Percentiles rank a stretch among this genome's conserved stretches.
phyloP scores from a whole-genome alignment of 2,888 invertebrate species.

The Stenodera caucasica region DNA sequence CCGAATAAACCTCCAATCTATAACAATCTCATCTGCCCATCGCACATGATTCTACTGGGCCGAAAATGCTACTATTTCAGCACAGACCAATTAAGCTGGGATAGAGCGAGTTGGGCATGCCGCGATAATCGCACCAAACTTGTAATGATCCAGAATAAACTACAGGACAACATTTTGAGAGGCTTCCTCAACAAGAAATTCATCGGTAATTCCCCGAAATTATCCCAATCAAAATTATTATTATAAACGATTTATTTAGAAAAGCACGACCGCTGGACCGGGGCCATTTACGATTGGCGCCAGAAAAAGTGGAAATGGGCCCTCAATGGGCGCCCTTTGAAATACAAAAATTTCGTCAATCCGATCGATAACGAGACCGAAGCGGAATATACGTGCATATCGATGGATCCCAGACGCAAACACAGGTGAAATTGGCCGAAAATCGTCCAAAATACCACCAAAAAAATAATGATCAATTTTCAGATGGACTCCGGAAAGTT shows the following conservation, averaged over 20 bases:
- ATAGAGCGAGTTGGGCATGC: constrained; percentile 46
- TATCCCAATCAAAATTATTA: background rate
- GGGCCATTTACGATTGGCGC: constrained; percentile 70
- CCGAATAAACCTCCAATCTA: constrained; percentile 13
- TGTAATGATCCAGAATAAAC: constrained; percentile 39
- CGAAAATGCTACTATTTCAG: constrained; percentile 48
- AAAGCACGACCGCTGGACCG: constrained; percentile 61
- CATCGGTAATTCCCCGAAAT: constrained; percentile 33
- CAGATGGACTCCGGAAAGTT: constrained; percentile 67
- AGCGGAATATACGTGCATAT: constrained; percentile 59
- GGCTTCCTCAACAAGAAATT: constrained; percentile 42
- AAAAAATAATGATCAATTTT: constrained; percentile 27
- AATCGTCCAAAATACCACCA: background rate
- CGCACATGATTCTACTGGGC: constrained; percentile 43
- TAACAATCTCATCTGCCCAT: constrained; percentile 39
- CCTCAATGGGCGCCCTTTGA: constrained; percentile 67
- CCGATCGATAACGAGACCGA: constrained; percentile 57
- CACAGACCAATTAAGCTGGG: constrained; percentile 40
- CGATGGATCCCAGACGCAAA: constrained; percentile 64
- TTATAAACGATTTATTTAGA: constrained; percentile 38
- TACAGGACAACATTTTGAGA: constrained; percentile 41
- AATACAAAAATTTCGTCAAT: constrained; percentile 70
- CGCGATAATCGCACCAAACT: constrained; percentile 40
- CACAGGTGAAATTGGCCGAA: constrained; percentile 36
- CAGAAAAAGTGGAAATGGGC: constrained; percentile 70